These are phyloP conservation scores for Dicranocentrus wangi DNA, from an alignment of 2,888 invertebrate species.

Conservation along the genomic window DNA sequence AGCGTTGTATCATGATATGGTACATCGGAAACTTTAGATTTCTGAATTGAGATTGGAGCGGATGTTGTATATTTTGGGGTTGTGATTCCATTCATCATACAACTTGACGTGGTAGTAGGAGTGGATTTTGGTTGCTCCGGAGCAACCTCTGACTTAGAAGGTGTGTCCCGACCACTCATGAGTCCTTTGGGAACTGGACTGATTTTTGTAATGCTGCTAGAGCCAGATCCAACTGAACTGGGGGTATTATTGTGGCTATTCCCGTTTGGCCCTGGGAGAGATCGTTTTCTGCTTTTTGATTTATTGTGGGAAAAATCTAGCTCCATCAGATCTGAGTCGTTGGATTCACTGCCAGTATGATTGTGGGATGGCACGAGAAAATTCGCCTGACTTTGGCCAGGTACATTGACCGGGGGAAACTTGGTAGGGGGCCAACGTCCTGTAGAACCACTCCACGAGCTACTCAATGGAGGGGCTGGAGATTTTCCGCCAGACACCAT, in stretches of 20 bases:
- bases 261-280: slow-evolving; percentile 69
- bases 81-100: slow-evolving; percentile 34
- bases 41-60: slow-evolving; percentile 71
- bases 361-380: slow-evolving; percentile 45
- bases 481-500: slow-evolving; percentile 66
- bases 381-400: slow-evolving; percentile 33
- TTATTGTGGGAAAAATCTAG: slow-evolving; percentile 72
- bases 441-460: slow-evolving; percentile 76
- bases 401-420: slow-evolving; percentile 32
- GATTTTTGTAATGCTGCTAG: slow-evolving; percentile 60
- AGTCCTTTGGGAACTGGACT: slow-evolving; percentile 68
- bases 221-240: slow-evolving; percentile 65
- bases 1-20: slow-evolving; percentile 50
- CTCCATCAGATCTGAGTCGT: slow-evolving; percentile 72
- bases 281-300: slow-evolving; percentile 69
- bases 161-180: slow-evolving; percentile 38
- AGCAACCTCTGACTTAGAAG: slow-evolving; percentile 47
- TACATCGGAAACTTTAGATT: slow-evolving; percentile 47
- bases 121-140: slow-evolving; percentile 45
- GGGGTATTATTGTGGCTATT: slow-evolving; percentile 58
- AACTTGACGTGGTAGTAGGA: slow-evolving; percentile 28
- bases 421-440: slow-evolving; percentile 76
- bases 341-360: slow-evolving; percentile 63
- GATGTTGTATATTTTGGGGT: slow-evolving; percentile 67
- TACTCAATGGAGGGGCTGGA: slow-evolving; percentile 80